phyloP scores from a whole-genome alignment of 35 echinoderm and acorn worm genomes.

The Strongylocentrotus purpuratus region DNA sequence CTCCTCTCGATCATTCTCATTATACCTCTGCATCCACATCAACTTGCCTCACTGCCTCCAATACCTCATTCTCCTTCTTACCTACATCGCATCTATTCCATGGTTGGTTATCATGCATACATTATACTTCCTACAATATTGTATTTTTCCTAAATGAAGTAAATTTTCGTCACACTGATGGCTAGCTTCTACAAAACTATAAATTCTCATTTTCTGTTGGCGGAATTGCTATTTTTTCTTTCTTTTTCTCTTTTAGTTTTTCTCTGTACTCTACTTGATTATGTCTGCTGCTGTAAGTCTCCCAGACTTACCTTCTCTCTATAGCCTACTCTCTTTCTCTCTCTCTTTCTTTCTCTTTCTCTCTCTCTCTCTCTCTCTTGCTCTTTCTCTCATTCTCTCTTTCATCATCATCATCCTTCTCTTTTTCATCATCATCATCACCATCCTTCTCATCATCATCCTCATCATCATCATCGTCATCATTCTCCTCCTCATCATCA shows the following conservation, averaged over 20 bases:
- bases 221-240: neutral
- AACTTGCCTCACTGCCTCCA: neutral
- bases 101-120: neutral
- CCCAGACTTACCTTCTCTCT: neutral
- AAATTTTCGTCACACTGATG: neutral
- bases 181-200: neutral
- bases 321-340: neutral
- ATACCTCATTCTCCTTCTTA: neutral
- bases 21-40: neutral
- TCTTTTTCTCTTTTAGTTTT: neutral
- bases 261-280: neutral
- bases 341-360: neutral
- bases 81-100: neutral
- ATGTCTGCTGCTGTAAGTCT: neutral
- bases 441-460: too few relatives aligned
- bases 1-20: neutral
- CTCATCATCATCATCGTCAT: too few relatives aligned
- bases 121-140: neutral
- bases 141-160: neutral
- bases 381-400: too few relatives aligned
- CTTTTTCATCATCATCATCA: too few relatives aligned
- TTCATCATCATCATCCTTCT: too few relatives aligned
- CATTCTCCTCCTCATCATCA: too few relatives aligned
- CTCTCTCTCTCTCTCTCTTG: neutral
- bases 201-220: neutral